Evolutionary conservation across 64 coral and sea anemone species (phyloP).

Genomic region (Actinia equina): DNA sequence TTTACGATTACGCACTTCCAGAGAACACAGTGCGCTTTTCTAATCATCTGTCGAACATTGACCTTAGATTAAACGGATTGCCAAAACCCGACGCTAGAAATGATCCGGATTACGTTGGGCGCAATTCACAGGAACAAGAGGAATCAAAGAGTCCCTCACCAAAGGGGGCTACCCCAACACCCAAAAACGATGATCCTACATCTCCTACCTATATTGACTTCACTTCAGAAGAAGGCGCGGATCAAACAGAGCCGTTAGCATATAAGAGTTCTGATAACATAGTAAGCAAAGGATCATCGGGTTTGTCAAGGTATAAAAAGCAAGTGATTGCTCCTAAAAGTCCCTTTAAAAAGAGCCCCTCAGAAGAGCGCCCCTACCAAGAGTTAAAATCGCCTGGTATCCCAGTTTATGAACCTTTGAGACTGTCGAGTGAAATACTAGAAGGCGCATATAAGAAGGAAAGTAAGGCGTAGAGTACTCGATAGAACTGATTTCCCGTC

Average conservation of each 20-base stretch:
- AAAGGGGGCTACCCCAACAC: not conserved
- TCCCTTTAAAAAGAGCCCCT: not conserved
- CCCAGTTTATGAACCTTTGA: not conserved
- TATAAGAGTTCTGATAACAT: not conserved
- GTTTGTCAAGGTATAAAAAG: not conserved
- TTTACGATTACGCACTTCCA: slow-evolving; percentile 6
- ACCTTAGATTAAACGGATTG: not conserved
- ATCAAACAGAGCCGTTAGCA: not conserved
- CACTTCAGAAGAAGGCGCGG: not conserved
- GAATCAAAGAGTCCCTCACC: not conserved
- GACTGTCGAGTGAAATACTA: not conserved
- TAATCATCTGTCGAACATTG: not conserved
- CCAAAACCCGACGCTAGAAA: not conserved
- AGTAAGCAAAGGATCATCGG: not conserved
- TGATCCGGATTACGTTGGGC: slow-evolving; percentile 1
- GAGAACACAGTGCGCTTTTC: slow-evolving; percentile 2
- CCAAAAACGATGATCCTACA: not conserved
- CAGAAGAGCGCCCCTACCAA: not conserved
- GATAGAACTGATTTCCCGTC: not conserved
- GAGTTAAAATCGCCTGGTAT: not conserved
- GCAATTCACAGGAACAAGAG: not conserved
- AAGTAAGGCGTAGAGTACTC: not conserved
- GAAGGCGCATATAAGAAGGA: not conserved
- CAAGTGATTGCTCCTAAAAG: not conserved
- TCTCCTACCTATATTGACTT: not conserved